Evolutionary conservation across 2,113 vertebrate species (phyloP), one percentile per base, ranked within the genome.

Genomic region (Triplophysa siluroides): DNA sequence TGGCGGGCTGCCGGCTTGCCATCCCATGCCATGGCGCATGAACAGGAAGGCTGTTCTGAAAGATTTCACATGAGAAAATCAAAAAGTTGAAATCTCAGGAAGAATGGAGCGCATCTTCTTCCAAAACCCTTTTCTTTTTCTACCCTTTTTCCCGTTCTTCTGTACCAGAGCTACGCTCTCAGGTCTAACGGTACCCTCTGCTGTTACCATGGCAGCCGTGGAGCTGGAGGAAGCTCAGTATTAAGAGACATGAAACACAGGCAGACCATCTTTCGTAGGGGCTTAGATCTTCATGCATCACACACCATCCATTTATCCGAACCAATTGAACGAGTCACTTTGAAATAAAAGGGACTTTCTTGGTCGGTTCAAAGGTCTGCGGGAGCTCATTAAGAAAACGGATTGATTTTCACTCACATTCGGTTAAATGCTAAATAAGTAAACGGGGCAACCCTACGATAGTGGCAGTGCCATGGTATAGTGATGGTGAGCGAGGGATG

Each of bases 151-250:
- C 45, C 61, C 14, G 56, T 45, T 52, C 26, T 64, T 77, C 69
- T 66, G 16, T 65, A 68, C 56, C 69, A n/a, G 56, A 19, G 62
- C 84, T 79, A 80, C 78, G 84, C 86, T 81, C 73, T 90, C 81
- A 84, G 73, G 81, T 78, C 83, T 89, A 84, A 71, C 62, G 64
- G 62, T 84, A 79, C 86, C 87, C 84, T 73, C 85, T 79, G 76
- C 90, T 77, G 89, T 91, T 78, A 80, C 81, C 84, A 85, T 85
- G 84, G 82, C 63, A 85, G 82, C 81, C 63, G 21, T 23, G 54
- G 62, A 76, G 71, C 71, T 16, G 2, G 76, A 81, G 79, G 82
- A 83, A 78, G 69, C 50, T 45, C 63, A 14, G 63, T 76, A 50
- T 3, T 23, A 18, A 54, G 60, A 78, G 41, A 72, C 81, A 83